Percentiles rank a stretch among this genome's conserved stretches.
Evolutionary conservation across 1,140 invertebrate genomes (phyloP).

Genomic region (Cheumatopsyche charites): DNA sequence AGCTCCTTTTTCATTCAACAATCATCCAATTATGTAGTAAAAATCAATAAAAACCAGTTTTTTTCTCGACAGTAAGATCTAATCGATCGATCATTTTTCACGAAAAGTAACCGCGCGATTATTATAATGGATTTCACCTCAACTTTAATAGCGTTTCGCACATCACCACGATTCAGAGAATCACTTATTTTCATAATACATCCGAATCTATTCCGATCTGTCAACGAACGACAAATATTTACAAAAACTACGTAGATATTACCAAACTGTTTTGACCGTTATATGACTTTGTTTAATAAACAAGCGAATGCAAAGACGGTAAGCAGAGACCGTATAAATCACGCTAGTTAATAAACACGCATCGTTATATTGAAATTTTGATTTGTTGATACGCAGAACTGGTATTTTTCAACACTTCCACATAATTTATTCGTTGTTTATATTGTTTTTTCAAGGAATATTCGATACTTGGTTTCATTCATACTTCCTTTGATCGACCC

Average conservation of each 20-base stretch:
- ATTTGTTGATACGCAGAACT: too few relatives aligned
- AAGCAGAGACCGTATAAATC: constrained; percentile 29
- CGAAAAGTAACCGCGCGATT: constrained; percentile 10
- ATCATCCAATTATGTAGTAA: constrained; percentile 10
- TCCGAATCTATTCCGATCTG: background rate
- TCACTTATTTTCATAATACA: background rate
- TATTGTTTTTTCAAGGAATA: too few relatives aligned
- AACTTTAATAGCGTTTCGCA: background rate
- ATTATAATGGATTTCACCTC: constrained; percentile 7
- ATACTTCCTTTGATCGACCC: constrained; percentile 13
- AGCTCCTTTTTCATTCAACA: background rate
- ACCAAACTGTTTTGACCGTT: constrained; percentile 44
- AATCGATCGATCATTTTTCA: constrained; percentile 18
- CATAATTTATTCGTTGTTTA: too few relatives aligned
- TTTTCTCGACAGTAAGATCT: constrained; percentile 3
- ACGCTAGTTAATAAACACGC: too few relatives aligned
- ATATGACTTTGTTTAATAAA: constrained; percentile 37
- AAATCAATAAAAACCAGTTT: constrained; percentile 17
- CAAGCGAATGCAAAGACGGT: constrained; percentile 34
- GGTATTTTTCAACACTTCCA: too few relatives aligned
- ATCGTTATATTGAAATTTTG: too few relatives aligned
- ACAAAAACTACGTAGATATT: constrained; percentile 22
- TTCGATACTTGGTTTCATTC: background rate
- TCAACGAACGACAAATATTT: background rate
- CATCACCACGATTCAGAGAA: background rate